Evolutionary conservation across 2,888 invertebrate genomes (phyloP), one percentile per base, ranked within the genome.

Genomic region (Netelia inedita): DNA sequence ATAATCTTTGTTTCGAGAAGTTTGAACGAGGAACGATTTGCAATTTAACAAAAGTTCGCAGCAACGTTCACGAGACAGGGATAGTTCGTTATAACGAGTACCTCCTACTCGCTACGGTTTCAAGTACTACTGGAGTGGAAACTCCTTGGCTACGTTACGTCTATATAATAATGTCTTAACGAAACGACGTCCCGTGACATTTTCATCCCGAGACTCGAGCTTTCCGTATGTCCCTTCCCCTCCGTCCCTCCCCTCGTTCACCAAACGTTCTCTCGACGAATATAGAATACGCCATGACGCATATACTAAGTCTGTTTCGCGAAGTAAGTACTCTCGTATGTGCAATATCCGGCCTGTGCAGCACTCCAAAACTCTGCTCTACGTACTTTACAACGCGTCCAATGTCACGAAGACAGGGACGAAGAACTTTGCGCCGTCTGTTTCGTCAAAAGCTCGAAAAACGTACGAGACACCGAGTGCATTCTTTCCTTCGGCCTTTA

Each of bases 401-500:
- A 68, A 57, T 76, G 66, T 35, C 55, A 55, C 16, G 55, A 14
- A 28, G 41, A 55, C 55, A 21, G 11, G 11, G 2, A 14, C 10
- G 46, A 14, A 46, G 46, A 46, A 46, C 10, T 46, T 68, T 46
- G 35, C 76, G 66, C 66, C 57, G 55, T 23, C 76, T 43, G 57
- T 57, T 14, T 55, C 23, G 57, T 76, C 76, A 23, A 57, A 76
- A 66, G 57, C 66, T 68, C 76, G 57, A 57, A 66, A 63, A 74
- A 53, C 46, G 55, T 41, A 23, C 55, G 50, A 76, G 43, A 43
- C 65, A 28, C 75, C n/a, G 43, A 66, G 21, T 21, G 75, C 35
- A 63, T 50, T 75, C 53, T 63, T 74, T 41, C 19, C 16, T 9
- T 41, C 53, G 41, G 28, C 28, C 28, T 28, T 28, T 28, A 28